Percentiles rank a stretch among this genome's conserved stretches.
These are phyloP conservation scores for Coenonympha arcania DNA, from an alignment of 2,888 invertebrate genomes.

Conservation along the genomic window DNA sequence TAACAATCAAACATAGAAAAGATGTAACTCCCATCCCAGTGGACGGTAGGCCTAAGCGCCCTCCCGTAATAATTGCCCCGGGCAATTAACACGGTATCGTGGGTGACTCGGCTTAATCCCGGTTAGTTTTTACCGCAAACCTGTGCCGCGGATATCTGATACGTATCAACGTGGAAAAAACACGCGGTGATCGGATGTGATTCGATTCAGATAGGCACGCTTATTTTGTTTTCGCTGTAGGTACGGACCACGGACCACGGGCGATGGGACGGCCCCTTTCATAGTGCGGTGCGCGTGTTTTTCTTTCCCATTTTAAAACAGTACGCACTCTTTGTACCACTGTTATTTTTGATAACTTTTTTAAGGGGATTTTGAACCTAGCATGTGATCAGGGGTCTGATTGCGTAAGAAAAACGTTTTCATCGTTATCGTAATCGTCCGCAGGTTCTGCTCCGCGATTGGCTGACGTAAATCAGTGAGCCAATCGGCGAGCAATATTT, in stretches of 20 bases:
- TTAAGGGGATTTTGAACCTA: too few species aligned
- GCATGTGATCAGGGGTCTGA: too few species aligned
- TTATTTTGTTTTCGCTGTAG: constrained; percentile 5
- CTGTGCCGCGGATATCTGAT: constrained; percentile 22
- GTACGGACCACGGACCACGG: too few species aligned
- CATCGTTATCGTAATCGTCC: too few species aligned
- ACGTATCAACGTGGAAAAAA: constrained; percentile 23
- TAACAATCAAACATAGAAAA: neutral
- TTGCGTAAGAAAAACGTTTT: too few species aligned
- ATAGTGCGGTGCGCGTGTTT: neutral
- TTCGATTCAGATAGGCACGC: constrained; percentile 20
- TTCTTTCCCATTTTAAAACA: neutral
- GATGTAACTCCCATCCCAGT: constrained; percentile 1
- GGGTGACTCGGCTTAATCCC: constrained; percentile 30
- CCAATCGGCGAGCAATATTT: too few species aligned
- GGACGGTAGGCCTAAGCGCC: constrained; percentile 26
- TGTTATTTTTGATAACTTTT: neutral
- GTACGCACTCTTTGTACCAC: too few species aligned
- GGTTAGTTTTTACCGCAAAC: constrained; percentile 34
- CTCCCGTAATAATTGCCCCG: constrained; percentile 35
- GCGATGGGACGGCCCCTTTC: neutral
- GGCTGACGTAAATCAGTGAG: too few species aligned
- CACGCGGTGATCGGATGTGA: constrained; percentile 17
- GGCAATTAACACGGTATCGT: constrained; percentile 35
- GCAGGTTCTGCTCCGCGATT: too few species aligned